A percentile compares a stretch with the other conserved stretches of the same genome.
These are phyloP conservation scores for Xestia ashworthii DNA, from an alignment of 2,888 invertebrate genomes.

Conservation along the genomic window DNA sequence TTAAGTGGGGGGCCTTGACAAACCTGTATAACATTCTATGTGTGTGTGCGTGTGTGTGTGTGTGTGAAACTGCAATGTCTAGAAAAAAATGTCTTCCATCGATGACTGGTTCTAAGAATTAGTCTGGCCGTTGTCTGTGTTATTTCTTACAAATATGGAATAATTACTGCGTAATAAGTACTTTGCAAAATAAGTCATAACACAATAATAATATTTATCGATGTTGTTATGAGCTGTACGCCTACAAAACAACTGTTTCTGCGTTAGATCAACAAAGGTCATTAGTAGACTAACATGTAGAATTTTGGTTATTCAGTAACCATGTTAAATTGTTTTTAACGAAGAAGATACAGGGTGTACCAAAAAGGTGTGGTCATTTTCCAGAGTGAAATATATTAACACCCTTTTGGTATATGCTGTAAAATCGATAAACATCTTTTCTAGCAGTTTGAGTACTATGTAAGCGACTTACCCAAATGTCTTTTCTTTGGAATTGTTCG, in stretches of 20 bases:
- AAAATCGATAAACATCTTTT: neutral
- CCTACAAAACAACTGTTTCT: neutral
- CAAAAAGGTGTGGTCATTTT: neutral
- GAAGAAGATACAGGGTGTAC: no score
- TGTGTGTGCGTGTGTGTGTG: conserved; percentile 7
- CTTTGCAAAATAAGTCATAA: neutral
- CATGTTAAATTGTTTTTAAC: neutral
- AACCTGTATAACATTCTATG: conserved; percentile 44
- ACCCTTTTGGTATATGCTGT: neutral
- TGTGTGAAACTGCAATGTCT: conserved; percentile 18
- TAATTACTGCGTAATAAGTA: neutral
- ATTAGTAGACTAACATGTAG: neutral
- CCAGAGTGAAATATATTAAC: neutral
- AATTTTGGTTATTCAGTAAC: neutral
- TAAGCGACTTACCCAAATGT: no score
- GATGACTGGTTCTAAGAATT: conserved; percentile 4
- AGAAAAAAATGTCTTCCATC: conserved; percentile 24
- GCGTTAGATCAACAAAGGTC: neutral
- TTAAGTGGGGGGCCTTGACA: conserved; percentile 46
- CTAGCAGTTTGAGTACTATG: no score
- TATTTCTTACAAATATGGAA: neutral
- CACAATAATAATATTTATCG: neutral
- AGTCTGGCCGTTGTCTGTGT: neutral
- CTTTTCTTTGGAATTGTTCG: no score
- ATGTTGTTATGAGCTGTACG: neutral